A percentile compares a stretch with the other conserved stretches of the same genome.
These are phyloP conservation scores for Tetrapedia diversipes DNA, from an alignment of 2,888 invertebrate genomes.

Conservation along the genomic window DNA sequence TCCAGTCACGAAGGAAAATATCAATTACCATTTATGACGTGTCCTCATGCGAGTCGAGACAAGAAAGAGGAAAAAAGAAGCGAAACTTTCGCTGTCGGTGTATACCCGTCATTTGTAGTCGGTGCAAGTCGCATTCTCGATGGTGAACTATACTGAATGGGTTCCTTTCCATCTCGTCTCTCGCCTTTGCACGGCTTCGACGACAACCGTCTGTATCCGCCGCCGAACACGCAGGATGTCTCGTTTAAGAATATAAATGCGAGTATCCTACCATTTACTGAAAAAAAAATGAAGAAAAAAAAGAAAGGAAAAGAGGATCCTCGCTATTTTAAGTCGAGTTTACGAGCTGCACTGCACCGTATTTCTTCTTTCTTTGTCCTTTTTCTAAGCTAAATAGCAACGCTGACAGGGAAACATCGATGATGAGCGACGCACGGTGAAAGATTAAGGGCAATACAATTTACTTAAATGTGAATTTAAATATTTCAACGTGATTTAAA, in stretches of 20 bases:
- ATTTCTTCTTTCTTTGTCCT: too few species aligned
- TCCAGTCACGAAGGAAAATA: background rate
- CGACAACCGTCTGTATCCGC: conserved; percentile 41
- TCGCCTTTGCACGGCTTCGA: conserved; percentile 30
- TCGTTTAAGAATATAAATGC: conserved; percentile 64
- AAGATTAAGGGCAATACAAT: too few species aligned
- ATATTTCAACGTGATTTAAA: too few species aligned
- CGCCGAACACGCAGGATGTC: conserved; percentile 58
- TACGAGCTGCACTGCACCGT: background rate
- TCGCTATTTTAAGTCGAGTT: background rate
- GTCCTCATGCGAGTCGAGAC: conserved; percentile 19
- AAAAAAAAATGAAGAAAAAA: conserved; percentile 26
- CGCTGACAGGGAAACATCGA: too few species aligned
- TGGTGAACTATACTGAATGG: conserved; percentile 47
- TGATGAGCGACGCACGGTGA: too few species aligned
- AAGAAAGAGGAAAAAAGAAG: conserved; percentile 14
- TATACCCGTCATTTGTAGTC: conserved; percentile 50
- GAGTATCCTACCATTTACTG: conserved; percentile 31
- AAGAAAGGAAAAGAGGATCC: background rate
- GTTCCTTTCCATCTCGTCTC: conserved; percentile 38
- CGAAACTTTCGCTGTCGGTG: conserved; percentile 48
- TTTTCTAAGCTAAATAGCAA: background rate
- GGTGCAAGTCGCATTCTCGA: conserved; percentile 33
- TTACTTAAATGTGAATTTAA: too few species aligned
- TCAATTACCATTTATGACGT: conserved; percentile 31